Evolutionary conservation across 2,888 invertebrate species (phyloP).

Genomic region (Drosophila barbarae): DNA sequence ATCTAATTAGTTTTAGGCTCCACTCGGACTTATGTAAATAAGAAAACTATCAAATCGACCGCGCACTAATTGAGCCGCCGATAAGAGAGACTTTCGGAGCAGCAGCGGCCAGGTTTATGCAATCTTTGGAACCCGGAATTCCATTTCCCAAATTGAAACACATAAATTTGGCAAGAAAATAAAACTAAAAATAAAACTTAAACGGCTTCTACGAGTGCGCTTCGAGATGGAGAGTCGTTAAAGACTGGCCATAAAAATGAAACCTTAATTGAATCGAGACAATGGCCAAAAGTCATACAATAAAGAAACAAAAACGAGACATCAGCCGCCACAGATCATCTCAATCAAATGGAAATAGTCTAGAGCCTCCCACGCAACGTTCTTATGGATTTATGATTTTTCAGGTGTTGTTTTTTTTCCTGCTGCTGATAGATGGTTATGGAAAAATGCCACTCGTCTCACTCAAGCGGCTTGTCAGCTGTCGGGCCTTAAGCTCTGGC

Average conservation of each 20-base stretch:
- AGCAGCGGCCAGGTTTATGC: not conserved
- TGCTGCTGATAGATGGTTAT: conserved; percentile 58
- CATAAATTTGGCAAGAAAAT: conserved; percentile 44
- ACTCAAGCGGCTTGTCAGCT: conserved; percentile 56
- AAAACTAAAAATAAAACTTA: conserved; percentile 36
- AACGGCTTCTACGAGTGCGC: conserved; percentile 49
- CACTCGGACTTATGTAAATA: conserved; percentile 53
- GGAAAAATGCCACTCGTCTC: conserved; percentile 53
- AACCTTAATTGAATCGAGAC: conserved; percentile 43
- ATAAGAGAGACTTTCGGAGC: conserved; percentile 19
- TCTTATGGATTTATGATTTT: conserved; percentile 28
- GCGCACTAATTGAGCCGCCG: conserved; percentile 43
- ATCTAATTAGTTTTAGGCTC: conserved; percentile 31
- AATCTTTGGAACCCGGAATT: conserved; percentile 65
- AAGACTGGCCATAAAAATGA: conserved; percentile 50
- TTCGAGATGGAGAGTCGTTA: conserved; percentile 55
- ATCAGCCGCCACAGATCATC: conserved; percentile 47
- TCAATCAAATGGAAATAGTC: conserved; percentile 53
- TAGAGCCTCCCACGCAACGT: conserved; percentile 58
- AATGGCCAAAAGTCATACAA: conserved; percentile 19
- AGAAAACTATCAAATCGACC: conserved; percentile 26
- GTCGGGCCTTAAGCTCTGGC: conserved; percentile 45
- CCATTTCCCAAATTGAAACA: conserved; percentile 51
- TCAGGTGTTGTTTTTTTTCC: conserved; percentile 2
- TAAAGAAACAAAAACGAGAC: conserved; percentile 20